Evolutionary conservation across 2,113 vertebrate genomes (phyloP), one percentile per base, ranked within the genome.

Genomic region (Ariopsis seemanni): DNA sequence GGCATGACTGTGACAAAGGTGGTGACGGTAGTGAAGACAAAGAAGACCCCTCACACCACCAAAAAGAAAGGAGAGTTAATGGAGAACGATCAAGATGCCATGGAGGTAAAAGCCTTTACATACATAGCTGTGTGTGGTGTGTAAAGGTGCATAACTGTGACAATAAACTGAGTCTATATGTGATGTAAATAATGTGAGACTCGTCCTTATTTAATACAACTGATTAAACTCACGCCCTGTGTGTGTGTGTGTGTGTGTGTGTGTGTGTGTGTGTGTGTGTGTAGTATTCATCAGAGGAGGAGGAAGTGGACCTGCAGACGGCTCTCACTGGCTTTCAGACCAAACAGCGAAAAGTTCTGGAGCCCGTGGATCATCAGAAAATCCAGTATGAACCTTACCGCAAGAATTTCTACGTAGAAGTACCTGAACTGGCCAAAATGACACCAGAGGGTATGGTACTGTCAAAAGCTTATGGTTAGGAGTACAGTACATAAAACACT

Each of bases 41-140:
- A 97, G 92, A 99, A 98, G 87, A 97, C 95, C 50, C 88, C 95
- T 1, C 95, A 97, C 84, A 94, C 96, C 55, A 96, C 96, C 90
- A 99, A 99, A 94, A 99, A 99, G 95, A 99, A 99, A 92, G 98
- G 98, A 9, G 98, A 99, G 69, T 95, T 99, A 78, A 99, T 99
- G 98, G 97, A 99, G 89, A 99, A 99, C 67, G 98, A 99, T 93
- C 98, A 99, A 94, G 98, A 99, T 91, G 98, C 98, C 42, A 99
- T 99, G 98, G 98, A 99, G 96, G 98, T 99, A 84, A 67, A 84
- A 20, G 27, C 60, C 8, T 57, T 22, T 22, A 55, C 12, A 52
- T 77, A 14, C 48, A 77, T 12, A n/a, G 22, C 5, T 53, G 22
- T 77, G 48, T 77, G 3, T 34, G 7, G 72, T 11, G 30, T 72